Evolutionary conservation across 2,797 vertebrate species (phyloP).

Genomic region (Artibeus lituratus): DNA sequence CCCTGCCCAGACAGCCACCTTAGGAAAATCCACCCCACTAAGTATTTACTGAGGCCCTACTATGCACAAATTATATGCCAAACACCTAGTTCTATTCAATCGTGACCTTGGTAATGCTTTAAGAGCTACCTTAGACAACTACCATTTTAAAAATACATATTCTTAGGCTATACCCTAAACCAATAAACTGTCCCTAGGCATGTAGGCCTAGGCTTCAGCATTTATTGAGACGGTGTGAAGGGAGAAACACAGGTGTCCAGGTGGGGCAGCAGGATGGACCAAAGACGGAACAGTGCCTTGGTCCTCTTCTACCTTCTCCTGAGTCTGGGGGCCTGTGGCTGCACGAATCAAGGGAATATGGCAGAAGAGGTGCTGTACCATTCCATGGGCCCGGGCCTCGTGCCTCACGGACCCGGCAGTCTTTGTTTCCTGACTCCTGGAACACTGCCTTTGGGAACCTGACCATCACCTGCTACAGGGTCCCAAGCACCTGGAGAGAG

Average conservation of each 20-base stretch:
- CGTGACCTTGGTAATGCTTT: not conserved
- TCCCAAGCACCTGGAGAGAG: not conserved
- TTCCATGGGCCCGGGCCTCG: not conserved
- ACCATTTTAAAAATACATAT: not conserved
- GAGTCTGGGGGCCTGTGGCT: not conserved
- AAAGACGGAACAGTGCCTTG: accelerated
- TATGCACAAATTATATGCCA: not conserved
- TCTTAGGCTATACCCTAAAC: no score
- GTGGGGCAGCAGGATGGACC: accelerated
- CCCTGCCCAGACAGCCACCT: not conserved
- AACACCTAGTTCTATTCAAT: not conserved
- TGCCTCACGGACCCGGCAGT: not conserved
- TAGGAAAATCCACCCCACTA: not conserved
- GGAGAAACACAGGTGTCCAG: accelerated
- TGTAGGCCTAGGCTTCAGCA: not conserved
- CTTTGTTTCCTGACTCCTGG: not conserved
- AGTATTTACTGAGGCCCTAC: not conserved
- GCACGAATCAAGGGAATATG: not conserved
- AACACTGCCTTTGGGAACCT: no score
- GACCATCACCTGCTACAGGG: not conserved
- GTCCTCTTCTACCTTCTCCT: no score
- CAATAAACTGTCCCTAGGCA: not conserved
- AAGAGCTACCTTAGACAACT: not conserved
- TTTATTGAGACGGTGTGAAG: not conserved
- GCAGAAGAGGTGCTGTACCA: accelerated